Evolutionary conservation across 2,113 vertebrate genomes (phyloP).

Genomic region (Tachysurus fulvidraco): DNA sequence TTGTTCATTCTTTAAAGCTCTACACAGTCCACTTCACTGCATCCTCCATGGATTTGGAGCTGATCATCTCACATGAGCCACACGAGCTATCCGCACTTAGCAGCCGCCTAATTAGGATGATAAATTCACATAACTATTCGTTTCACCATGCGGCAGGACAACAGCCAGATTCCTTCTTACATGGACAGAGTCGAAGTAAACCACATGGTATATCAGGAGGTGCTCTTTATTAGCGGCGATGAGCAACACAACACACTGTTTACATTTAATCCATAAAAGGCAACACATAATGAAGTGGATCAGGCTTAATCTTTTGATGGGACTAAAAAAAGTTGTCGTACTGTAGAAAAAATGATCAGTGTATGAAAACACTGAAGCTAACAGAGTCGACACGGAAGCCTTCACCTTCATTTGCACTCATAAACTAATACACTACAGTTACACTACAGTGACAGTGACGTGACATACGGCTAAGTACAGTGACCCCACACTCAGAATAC

Average conservation of each 20-base stretch:
- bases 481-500: too few relatives aligned
- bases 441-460: too few relatives aligned
- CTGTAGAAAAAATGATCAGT: neutral
- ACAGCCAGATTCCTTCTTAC: constrained; percentile 21
- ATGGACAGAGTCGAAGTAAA: constrained; percentile 2
- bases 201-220: constrained; percentile 31
- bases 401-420: neutral
- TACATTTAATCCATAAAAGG: constrained; percentile 25
- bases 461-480: too few relatives aligned
- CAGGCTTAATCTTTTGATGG: neutral
- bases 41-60: neutral
- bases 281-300: neutral
- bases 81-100: constrained; percentile 25
- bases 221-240: constrained; percentile 15
- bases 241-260: constrained; percentile 4
- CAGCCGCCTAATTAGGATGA: constrained; percentile 47
- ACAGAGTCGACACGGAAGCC: neutral
- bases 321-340: neutral
- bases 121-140: constrained; percentile 46
- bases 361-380: neutral
- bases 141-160: constrained; percentile 20
- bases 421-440: neutral
- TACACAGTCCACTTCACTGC: neutral
- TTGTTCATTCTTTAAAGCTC: neutral
- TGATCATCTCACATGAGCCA: constrained; percentile 6